Conservation (phyloP, 2,797 vertebrate genomes). For the Chiroxiphia lanceolata region DNA sequence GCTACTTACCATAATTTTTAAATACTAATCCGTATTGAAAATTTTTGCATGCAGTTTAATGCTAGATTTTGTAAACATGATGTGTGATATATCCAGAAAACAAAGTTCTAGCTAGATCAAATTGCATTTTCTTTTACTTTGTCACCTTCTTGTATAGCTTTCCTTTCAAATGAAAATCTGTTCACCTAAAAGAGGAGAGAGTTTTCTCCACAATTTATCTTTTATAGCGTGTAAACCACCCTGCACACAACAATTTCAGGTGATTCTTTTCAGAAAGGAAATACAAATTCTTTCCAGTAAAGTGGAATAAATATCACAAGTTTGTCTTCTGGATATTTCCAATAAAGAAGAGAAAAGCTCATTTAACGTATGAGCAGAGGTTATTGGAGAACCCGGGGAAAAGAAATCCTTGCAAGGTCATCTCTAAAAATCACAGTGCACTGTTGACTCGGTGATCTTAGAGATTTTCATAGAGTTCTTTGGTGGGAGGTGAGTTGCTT, state of each 20-base stretch:
- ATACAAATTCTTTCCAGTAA: background rate
- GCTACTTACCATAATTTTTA: background rate
- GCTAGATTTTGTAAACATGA: background rate
- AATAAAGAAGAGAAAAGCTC: background rate
- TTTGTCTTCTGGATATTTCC: background rate
- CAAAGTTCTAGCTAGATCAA: background rate
- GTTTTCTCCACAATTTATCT: background rate
- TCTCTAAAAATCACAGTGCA: background rate
- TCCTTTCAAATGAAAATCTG: background rate
- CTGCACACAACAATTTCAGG: background rate
- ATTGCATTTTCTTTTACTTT: background rate
- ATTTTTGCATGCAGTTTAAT: background rate
- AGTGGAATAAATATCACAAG: background rate
- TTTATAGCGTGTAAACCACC: background rate
- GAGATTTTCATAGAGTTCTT: background rate
- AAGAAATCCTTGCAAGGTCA: background rate
- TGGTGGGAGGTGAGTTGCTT: background rate
- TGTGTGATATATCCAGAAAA: background rate
- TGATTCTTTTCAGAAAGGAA: background rate
- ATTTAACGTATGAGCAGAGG: background rate
- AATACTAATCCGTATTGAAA: background rate
- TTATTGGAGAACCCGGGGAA: background rate
- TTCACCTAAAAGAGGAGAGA: background rate
- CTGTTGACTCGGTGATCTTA: background rate
- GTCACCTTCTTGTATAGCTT: background rate